Evolutionary conservation across 2,797 vertebrate species (phyloP), one percentile per base, ranked within the genome.

Genomic region (Poecile montanus): DNA sequence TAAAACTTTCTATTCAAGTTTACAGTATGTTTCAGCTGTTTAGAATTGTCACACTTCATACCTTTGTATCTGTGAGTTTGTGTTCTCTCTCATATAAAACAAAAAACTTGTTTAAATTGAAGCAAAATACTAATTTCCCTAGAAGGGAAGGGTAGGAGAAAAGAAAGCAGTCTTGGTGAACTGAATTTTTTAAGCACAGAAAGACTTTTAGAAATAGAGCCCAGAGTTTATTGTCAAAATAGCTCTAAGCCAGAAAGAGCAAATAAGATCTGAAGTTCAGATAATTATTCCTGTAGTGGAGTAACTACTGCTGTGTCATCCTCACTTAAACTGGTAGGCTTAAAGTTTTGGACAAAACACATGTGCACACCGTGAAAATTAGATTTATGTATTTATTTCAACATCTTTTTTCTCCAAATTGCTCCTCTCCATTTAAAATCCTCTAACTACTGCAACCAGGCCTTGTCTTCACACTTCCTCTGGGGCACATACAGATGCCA

Each of bases 311-410:
- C 56, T 78, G 62, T 76, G 77, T 74, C 45, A 74, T 38, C 77
- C 53, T 82, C 53, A 76, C 54, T 63, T 77, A 74, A 53, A 73
- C 26, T 58, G 54, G 45, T 21, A 70, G 14, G 30, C 30, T 51
- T 48, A 75, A 29, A 16, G 27, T 17, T 73, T 16, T 56, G 77
- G 16, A 70, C 45, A 79, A 90, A 90, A 79, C 15, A 71, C 13
- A 62, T 0, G 0, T 16, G 1, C 29, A 16, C 32, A 73, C 25
- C 10, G 19, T 48, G 5, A 82, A 85, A 88, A 81, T n/a, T 25
- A 26, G 20, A 66, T 70, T 18, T 72, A n/a, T 32, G 38, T 21
- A 8, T 29, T 75, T 78, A 65, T 38, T 67, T 82, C 56, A 72
- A 4, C 42, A 19, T 47, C 45, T 75, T 68, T 72, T 86, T 77